These are phyloP conservation scores for Ornithoptera alexandrae DNA, from an alignment of 2,888 invertebrate species.

Conservation along the genomic window DNA sequence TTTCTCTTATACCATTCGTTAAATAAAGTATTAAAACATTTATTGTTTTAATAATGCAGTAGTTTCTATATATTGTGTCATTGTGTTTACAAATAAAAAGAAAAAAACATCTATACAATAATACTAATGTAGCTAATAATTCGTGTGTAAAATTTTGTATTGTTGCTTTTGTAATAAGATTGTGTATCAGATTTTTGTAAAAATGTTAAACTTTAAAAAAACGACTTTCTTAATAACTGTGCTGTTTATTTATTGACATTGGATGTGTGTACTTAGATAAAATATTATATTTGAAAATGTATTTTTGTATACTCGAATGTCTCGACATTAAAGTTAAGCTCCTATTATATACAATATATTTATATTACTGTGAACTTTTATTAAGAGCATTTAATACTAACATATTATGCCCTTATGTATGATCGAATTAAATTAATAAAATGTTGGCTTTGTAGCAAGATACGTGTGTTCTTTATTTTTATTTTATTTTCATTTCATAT, in stretches of 20 bases:
- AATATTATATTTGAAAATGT: slow-evolving; percentile 23
- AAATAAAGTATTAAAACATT: neutral
- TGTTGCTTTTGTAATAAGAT: slow-evolving; percentile 1
- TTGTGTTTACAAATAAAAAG: neutral
- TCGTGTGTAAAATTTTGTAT: slow-evolving; percentile 1
- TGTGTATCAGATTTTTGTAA: neutral
- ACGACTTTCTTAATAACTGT: slow-evolving; percentile 10
- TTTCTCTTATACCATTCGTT: neutral
- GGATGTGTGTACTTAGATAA: slow-evolving; percentile 19
- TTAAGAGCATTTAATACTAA: slow-evolving; percentile 26
- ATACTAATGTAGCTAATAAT: neutral
- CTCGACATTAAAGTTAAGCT: slow-evolving; percentile 21
- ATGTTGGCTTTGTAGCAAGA: slow-evolving; percentile 36
- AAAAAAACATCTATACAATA: neutral
- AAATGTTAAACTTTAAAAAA: neutral
- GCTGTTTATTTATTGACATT: slow-evolving; percentile 32
- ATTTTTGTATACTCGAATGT: slow-evolving; percentile 26
- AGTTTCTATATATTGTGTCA: neutral
- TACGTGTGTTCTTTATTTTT: slow-evolving; percentile 24
- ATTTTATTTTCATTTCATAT: neutral
- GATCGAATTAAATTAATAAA: slow-evolving; percentile 35
- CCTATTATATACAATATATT: slow-evolving; percentile 21
- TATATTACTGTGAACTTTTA: slow-evolving; percentile 17
- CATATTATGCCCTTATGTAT: slow-evolving; percentile 26
- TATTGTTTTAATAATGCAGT: neutral